Conservation (phyloP, 2,113 vertebrate species). For the Sciurus niger region DNA sequence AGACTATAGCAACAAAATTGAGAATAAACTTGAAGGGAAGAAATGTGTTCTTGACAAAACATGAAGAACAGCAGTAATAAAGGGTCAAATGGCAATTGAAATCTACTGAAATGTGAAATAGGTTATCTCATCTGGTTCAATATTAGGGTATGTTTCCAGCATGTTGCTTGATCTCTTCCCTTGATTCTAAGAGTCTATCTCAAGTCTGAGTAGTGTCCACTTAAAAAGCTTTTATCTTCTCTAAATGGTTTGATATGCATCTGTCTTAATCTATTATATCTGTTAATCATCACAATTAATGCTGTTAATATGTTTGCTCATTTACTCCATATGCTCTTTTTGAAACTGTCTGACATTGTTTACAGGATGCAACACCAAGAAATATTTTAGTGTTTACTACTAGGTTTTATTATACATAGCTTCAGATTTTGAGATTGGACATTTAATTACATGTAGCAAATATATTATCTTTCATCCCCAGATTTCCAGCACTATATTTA, state of each 20-base stretch:
- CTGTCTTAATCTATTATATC: not conserved
- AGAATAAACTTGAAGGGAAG: not conserved
- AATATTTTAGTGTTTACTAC: not conserved
- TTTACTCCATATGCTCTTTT: slow-evolving; percentile 40
- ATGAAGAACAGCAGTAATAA: slow-evolving; percentile 2
- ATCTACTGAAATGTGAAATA: not conserved
- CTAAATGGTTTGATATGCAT: slow-evolving; percentile 4
- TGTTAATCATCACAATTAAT: slow-evolving; percentile 3
- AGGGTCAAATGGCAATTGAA: not conserved
- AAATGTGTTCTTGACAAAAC: not conserved
- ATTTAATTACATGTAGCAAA: not conserved
- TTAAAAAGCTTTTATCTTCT: not conserved
- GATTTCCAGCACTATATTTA: not conserved
- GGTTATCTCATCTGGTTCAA: not conserved
- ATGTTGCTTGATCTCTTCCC: not conserved
- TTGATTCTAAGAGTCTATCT: slow-evolving; percentile 18
- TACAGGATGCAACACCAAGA: not conserved
- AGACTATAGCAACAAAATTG: not conserved
- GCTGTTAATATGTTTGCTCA: slow-evolving; percentile 25
- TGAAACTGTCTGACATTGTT: not conserved
- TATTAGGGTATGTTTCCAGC: not conserved
- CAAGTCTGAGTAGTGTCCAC: not conserved
- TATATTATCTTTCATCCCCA: not conserved
- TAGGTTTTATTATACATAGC: slow-evolving; percentile 12
- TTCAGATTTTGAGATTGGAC: not conserved